phyloP scores from a whole-genome alignment of 2,113 vertebrate species.

The Trogon melanurus region DNA sequence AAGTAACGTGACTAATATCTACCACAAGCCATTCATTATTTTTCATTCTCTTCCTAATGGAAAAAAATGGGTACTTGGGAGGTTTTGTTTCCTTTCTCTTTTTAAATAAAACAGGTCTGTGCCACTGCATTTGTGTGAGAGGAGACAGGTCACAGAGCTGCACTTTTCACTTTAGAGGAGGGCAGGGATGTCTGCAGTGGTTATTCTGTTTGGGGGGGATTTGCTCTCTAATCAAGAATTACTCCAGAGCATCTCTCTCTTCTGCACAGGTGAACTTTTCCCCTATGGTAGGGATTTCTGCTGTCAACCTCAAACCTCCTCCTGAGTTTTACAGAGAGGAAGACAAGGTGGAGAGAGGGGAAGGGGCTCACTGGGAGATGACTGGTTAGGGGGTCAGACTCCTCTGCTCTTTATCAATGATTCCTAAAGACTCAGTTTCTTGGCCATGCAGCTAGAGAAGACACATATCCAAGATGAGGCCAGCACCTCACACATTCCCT shows the following conservation, averaged over 20 bases:
- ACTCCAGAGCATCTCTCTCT: neutral
- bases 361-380: neutral
- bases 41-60: neutral
- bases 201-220: neutral
- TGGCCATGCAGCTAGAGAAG: neutral
- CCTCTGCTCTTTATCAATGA: neutral
- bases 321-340: neutral
- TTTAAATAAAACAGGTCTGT: neutral
- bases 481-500: neutral
- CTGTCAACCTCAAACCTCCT: neutral
- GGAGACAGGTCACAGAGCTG: neutral
- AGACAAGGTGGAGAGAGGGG: neutral
- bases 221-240: neutral
- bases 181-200: neutral
- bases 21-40: neutral
- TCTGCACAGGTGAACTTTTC: neutral
- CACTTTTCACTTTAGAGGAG: neutral
- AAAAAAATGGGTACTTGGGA: neutral
- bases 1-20: neutral
- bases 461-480: neutral
- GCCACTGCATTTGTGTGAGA: neutral
- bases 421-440: neutral
- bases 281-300: neutral
- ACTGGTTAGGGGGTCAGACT: neutral
- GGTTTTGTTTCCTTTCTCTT: neutral